Evolutionary conservation across 2,888 invertebrate species (phyloP).

Genomic region (Rugalucina vietnamica): DNA sequence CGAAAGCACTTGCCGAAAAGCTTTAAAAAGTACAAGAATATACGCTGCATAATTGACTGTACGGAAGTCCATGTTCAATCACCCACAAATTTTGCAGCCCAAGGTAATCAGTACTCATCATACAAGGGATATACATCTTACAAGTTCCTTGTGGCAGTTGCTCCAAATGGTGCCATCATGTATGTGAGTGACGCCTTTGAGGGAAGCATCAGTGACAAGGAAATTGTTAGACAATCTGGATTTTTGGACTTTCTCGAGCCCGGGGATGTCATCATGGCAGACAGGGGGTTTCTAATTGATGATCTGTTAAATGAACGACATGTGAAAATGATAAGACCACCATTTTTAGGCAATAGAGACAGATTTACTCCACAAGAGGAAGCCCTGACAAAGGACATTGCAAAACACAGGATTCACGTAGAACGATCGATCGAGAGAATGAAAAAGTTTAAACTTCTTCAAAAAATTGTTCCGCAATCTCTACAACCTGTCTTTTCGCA

Average conservation of each 20-base stretch:
- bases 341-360: background rate
- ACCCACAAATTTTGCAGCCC: background rate
- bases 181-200: conserved; percentile 9
- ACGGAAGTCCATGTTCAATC: background rate
- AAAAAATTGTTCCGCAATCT: background rate
- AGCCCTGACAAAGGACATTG: background rate
- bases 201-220: conserved; percentile 7
- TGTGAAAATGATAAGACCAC: background rate
- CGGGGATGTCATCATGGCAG: background rate
- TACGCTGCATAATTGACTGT: no score
- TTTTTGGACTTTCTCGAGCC: no score
- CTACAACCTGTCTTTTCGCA: background rate
- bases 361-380: background rate
- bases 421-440: background rate
- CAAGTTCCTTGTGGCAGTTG: background rate
- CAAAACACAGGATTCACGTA: background rate
- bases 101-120: no score
- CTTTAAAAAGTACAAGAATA: background rate
- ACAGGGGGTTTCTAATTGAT: background rate
- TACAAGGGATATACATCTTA: conserved; percentile 5
- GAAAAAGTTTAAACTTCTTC: background rate
- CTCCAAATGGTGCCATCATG: conserved; percentile 13
- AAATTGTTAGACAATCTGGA: conserved; percentile 35
- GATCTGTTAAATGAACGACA: background rate
- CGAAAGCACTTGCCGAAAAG: background rate